These are phyloP conservation scores for Neodiprion pinetum DNA, from an alignment of 1,140 invertebrate genomes.

Conservation along the genomic window DNA sequence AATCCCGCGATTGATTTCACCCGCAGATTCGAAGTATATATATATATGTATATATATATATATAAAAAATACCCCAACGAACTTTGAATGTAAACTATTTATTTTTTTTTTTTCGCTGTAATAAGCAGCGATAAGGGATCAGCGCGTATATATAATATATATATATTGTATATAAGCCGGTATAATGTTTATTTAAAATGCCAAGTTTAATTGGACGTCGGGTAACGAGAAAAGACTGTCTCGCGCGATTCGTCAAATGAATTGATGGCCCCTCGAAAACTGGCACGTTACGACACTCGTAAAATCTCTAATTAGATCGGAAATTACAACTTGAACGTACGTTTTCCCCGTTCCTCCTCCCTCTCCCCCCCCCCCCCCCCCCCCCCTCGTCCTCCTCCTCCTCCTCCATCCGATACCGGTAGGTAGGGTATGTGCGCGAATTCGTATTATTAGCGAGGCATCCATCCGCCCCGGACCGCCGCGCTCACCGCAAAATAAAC, in stretches of 20 bases:
- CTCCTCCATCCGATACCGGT: too few relatives aligned
- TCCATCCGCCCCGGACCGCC: neutral
- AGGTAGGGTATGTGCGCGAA: neutral
- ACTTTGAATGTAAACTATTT: neutral
- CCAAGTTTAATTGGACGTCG: neutral
- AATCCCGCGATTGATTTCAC: too few relatives aligned
- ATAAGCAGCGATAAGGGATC: too few relatives aligned
- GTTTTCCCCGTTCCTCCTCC: neutral
- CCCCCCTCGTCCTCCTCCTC: neutral
- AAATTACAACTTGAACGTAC: constrained; percentile 14
- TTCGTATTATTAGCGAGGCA: neutral
- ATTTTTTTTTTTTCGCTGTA: neutral
- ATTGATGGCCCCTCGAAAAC: neutral
- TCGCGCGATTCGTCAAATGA: neutral
- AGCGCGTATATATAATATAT: too few relatives aligned
- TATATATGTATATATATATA: too few relatives aligned
- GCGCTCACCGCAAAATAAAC: neutral
- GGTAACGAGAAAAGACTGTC: constrained; percentile 5
- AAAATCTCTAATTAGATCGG: constrained; percentile 18
- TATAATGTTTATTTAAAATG: neutral
- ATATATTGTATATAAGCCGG: too few relatives aligned
- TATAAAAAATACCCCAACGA: neutral
- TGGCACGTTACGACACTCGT: neutral
- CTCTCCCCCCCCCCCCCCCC: too few relatives aligned
- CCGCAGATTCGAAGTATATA: too few relatives aligned